Conservation (phyloP, 2,888 invertebrate genomes). For the Ecliptopera silaceata region DNA sequence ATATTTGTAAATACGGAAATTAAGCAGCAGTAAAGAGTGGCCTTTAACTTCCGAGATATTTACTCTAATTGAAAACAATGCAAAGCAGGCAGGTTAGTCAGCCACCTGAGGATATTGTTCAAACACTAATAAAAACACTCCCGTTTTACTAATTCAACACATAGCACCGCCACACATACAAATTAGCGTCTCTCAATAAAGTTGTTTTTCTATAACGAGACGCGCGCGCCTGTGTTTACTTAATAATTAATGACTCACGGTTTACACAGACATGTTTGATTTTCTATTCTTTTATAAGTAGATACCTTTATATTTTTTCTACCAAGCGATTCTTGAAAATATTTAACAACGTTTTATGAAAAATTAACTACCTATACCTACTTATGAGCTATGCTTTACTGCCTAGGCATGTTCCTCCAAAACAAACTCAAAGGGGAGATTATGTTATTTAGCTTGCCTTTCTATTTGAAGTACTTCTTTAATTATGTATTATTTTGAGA, state of each 20-base stretch:
- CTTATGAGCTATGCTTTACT: too few relatives aligned
- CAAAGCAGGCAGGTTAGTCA: neutral
- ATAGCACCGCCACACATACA: conserved; percentile 13
- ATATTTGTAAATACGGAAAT: too few relatives aligned
- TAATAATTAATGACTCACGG: conserved; percentile 21
- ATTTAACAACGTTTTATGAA: neutral
- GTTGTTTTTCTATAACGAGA: conserved; percentile 14
- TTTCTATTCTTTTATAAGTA: conserved; percentile 5
- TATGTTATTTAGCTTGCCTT: too few relatives aligned
- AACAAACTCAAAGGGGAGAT: too few relatives aligned
- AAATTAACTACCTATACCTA: too few relatives aligned
- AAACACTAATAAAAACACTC: neutral
- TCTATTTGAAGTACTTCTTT: too few relatives aligned
- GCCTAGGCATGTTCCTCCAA: too few relatives aligned
- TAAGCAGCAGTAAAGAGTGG: too few relatives aligned
- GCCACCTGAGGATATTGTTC: neutral
- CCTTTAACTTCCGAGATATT: too few relatives aligned
- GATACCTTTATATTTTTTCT: neutral
- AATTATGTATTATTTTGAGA: neutral
- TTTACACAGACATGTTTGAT: conserved; percentile 7
- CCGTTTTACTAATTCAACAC: neutral
- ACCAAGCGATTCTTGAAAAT: neutral
- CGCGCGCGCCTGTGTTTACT: conserved; percentile 18
- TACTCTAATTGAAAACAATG: too few relatives aligned
- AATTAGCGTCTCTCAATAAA: conserved; percentile 22